Evolutionary conservation across 2,888 invertebrate genomes (phyloP), one percentile per base, ranked within the genome.

Genomic region (Polymixis flavicincta): DNA sequence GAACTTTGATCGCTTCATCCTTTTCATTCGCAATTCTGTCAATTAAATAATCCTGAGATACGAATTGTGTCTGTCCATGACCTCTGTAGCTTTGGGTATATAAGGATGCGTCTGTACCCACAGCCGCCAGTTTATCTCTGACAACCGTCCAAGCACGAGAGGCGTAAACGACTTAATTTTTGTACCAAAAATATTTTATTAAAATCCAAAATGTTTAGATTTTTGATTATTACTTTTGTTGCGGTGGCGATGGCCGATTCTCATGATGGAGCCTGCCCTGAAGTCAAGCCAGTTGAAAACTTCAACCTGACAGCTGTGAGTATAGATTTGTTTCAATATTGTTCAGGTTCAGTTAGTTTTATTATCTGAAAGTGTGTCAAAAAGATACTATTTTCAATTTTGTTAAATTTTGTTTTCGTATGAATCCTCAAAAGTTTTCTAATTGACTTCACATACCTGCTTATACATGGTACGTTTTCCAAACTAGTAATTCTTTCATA

Each of bases 301-400:
- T 94, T 95, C 88, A 93, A 95, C 75, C 73, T 94, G 3, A 90
- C 93, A 37, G 92, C 92, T 74, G 93, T 93, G 76, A 93, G 93
- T 93, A 66, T 63, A 45, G 4, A 55, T 0, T 52, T 50, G 42
- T 50, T 25, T 54, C 9, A 32, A 66, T 65, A 45, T 45, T n/a
- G 19, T 57, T 37, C 7, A 32, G 13, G 37, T 54, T 45, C 25
- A 45, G 50, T 22, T 42, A 17, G 28, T 61, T 22, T 11, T 32
- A 9, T 19, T 69, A 70, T 37, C 3, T 48, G 48, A 48, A 37
- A 32, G 19, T 9, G 1, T 37, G 11, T 50, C 42, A n/a, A 28
- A 28, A 42, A 50, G 0, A 13, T 32, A 52, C 11, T 14, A 28
- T n/a, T 52, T 42, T 6, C 11, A 9, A 28, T n/a, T 52, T 52